Conservation (phyloP, 35 echinoderm and acorn worm genomes). For the Lytechinus variegatus region DNA sequence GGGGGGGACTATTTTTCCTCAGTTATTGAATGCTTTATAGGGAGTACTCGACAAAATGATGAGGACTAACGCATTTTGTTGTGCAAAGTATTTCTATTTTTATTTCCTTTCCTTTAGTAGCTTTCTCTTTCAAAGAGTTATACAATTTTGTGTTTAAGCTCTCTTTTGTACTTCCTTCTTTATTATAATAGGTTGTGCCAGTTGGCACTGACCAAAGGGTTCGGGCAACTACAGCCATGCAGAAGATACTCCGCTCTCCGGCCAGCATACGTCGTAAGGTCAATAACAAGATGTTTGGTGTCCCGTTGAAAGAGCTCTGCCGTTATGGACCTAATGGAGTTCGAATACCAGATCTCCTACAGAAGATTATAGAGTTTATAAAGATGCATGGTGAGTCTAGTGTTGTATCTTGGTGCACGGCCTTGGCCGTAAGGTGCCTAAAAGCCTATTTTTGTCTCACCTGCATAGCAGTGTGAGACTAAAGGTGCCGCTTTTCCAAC, state of each 20-base stretch:
- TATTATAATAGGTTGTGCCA: background rate
- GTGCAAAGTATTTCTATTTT: background rate
- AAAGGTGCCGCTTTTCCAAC: too few relatives aligned
- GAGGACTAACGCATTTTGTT: background rate
- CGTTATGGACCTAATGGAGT: constrained; percentile 56
- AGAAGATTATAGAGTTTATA: constrained; percentile 85
- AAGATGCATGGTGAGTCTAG: constrained; percentile 82
- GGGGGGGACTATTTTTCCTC: background rate
- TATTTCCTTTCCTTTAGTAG: background rate
- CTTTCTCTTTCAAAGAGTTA: background rate
- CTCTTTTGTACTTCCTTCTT: background rate
- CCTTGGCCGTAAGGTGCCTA: background rate
- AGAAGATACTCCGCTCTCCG: constrained; percentile 96
- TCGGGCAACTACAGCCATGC: constrained; percentile 58
- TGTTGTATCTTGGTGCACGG: background rate
- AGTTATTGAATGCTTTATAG: background rate
- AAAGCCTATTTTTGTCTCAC: background rate
- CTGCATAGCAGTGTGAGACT: too few relatives aligned
- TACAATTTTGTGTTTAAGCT: too few relatives aligned
- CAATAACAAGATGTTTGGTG: constrained; percentile 77
- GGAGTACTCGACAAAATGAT: background rate
- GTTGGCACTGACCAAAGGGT: constrained; percentile 10
- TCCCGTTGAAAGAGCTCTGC: constrained; percentile 72
- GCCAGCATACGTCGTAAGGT: constrained; percentile 76
- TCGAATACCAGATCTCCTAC: constrained; percentile 69